These are phyloP conservation scores for Bungarus multicinctus DNA, from an alignment of 2,113 vertebrate species.

Conservation along the genomic window DNA sequence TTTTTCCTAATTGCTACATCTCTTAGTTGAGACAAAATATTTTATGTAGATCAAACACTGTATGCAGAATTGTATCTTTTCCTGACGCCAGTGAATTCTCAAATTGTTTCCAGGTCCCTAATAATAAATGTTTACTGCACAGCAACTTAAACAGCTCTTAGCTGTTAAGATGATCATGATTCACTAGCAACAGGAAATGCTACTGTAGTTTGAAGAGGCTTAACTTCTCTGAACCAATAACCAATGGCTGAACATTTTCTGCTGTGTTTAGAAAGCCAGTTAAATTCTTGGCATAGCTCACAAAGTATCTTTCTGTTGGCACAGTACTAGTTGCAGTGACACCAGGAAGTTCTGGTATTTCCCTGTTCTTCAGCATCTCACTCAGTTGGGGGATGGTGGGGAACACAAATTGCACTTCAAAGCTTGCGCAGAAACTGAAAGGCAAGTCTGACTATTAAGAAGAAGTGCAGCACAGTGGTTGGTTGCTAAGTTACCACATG, in stretches of 20 bases:
- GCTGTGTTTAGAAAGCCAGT: conserved; percentile 33
- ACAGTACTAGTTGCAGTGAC: conserved; percentile 1
- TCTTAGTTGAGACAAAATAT: neutral
- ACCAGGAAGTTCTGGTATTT: conserved; percentile 48
- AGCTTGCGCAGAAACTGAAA: neutral
- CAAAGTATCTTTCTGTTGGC: conserved; percentile 55
- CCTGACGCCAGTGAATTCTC: conserved; percentile 30
- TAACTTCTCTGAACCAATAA: conserved; percentile 27
- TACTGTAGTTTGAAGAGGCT: conserved; percentile 34
- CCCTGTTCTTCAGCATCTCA: conserved; percentile 27
- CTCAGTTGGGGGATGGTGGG: neutral
- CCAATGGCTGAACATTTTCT: neutral
- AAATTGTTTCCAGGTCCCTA: conserved; percentile 51
- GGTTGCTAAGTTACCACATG: conserved; percentile 61
- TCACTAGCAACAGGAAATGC: conserved; percentile 51
- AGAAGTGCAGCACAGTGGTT: conserved; percentile 18
- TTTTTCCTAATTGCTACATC: neutral
- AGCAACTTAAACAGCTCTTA: conserved; percentile 49
- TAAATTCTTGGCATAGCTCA: conserved; percentile 43
- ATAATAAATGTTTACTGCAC: conserved; percentile 53
- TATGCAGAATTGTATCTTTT: neutral
- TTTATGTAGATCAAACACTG: neutral
- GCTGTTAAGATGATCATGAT: conserved; percentile 48
- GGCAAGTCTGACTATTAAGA: neutral
- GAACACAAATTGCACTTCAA: conserved; percentile 1